Base-by-base conservation (phyloP, 2,888 invertebrate species). In the Folsomia manolachei region DNA sequence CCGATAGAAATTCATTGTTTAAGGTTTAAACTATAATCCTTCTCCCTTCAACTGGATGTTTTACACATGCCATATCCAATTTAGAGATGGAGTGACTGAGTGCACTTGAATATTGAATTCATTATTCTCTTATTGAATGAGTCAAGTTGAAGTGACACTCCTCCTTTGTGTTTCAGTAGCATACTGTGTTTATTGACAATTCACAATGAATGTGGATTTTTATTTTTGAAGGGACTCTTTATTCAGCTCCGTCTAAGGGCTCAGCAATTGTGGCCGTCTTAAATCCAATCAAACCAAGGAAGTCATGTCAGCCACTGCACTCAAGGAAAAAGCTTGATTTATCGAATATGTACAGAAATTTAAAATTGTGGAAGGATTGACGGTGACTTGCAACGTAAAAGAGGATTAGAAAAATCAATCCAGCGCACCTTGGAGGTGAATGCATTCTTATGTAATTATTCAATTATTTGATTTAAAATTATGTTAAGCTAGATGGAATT, bases 181-280 rank as follows among this genome's bases (percentile, higher is more conserved):
- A 7, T 14, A 56, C 56, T 18, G 56, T 56, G 56, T n/a, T 56
- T 56, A 56, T 56, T 56, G 56, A 56, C 56, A 56, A 56, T 56
- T 56, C 11, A 56, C 56, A 56, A 56, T 56, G 56, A 56, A 56
- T 56, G 56, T 56, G 18, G 56, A 56, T 56, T 56, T 56, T 56
- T 56, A 56, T 56, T 56, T 56, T 19, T 56, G 4, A 56, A 56
- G 56, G 7, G 56, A 39, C 39, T 14, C 39, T 56, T 56, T 56
- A 51, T 51, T 11, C n/a, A n/a, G n/a, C n/a, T n/a, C n/a, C n/a
- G n/a, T n/a, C n/a, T n/a, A n/a, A n/a, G n/a, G n/a, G n/a, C n/a
- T n/a, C n/a, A n/a, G n/a, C n/a, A n/a, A n/a, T n/a, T n/a, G n/a
- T n/a, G n/a, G n/a, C n/a, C n/a, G n/a, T n/a, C n/a, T n/a, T n/a